Evolutionary conservation across 2,888 invertebrate genomes (phyloP).

Genomic region (Lacanobia wlatinum): DNA sequence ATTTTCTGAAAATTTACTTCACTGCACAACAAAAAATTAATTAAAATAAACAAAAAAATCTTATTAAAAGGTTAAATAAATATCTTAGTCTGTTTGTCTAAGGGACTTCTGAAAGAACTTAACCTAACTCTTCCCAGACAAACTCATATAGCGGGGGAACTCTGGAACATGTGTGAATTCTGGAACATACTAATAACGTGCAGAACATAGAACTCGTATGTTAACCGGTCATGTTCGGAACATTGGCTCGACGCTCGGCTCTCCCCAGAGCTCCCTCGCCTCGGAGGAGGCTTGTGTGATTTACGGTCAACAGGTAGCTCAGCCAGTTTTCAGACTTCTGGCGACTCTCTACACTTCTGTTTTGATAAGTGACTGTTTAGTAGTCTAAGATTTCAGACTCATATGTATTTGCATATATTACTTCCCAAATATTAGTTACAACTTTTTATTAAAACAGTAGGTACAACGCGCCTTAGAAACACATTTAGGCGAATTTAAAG

Average conservation of each 20-base stretch:
- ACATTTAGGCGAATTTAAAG: not conserved
- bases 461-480: not conserved
- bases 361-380: not conserved
- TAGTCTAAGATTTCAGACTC: not conserved
- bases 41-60: not conserved
- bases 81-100: too few relatives aligned
- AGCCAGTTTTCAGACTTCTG: not conserved
- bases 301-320: constrained; percentile 43
- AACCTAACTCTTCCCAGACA: not conserved
- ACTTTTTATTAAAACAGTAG: not conserved
- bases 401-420: not conserved
- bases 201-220: not conserved
- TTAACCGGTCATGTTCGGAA: not conserved
- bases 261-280: not conserved
- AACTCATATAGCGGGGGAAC: not conserved
- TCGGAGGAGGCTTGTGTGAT: not conserved
- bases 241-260: not conserved
- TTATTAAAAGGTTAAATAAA: too few relatives aligned
- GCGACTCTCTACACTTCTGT: not conserved
- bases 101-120: not conserved
- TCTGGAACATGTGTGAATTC: not conserved
- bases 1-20: not conserved
- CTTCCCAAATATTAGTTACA: not conserved
- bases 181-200: not conserved
- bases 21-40: not conserved